Conservation (phyloP, 2,113 vertebrate species). For the Sarotherodon lohbergeri region DNA sequence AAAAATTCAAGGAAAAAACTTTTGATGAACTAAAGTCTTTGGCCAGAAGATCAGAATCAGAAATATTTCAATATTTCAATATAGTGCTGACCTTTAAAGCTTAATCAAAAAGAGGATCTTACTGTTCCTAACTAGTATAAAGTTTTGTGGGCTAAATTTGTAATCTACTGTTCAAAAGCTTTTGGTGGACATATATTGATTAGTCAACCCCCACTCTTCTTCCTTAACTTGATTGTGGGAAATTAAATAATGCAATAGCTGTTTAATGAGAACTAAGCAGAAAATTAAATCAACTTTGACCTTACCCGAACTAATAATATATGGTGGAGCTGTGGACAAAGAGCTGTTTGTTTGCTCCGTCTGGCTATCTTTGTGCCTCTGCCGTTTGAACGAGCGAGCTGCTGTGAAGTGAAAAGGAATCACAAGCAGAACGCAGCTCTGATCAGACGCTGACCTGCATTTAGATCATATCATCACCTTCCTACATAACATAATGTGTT, state of each 20-base stretch:
- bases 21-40: not conserved
- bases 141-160: conserved; percentile 61
- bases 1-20: not conserved
- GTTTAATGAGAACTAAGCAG: conserved; percentile 78
- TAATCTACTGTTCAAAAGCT: conserved; percentile 64
- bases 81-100: conserved; percentile 20
- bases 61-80: not conserved
- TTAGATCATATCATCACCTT: not conserved
- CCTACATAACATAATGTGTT: not conserved
- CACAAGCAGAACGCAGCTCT: not conserved
- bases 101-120: not conserved
- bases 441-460: not conserved
- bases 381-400: conserved; percentile 25
- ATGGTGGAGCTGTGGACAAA: conserved; percentile 64
- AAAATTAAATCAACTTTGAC: conserved; percentile 79
- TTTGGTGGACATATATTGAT: conserved; percentile 61
- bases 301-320: conserved; percentile 72
- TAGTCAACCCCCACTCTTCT: not conserved
- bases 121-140: not conserved
- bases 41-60: not conserved
- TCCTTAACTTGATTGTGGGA: conserved; percentile 73
- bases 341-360: conserved; percentile 49
- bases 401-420: conserved; percentile 10
- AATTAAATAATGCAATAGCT: conserved; percentile 81
- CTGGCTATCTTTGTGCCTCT: conserved; percentile 44